These are phyloP conservation scores for Dunckerocampus dactyliophorus DNA, from an alignment of 2,113 vertebrate genomes.

Conservation along the genomic window DNA sequence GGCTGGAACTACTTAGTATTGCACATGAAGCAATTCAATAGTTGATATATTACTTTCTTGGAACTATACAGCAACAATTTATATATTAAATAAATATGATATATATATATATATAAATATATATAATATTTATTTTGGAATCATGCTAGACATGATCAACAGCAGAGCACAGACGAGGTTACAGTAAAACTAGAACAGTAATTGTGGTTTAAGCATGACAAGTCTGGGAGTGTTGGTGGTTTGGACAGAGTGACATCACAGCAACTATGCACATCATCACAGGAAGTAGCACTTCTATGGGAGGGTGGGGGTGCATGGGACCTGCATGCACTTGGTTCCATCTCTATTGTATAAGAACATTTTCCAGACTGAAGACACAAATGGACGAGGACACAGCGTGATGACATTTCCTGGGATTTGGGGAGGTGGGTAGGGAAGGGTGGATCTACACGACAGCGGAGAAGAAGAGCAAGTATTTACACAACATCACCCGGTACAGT, in stretches of 20 bases:
- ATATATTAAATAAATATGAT: conserved; percentile 72
- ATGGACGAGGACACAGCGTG: background rate
- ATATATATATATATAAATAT: conserved; percentile 68
- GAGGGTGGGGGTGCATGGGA: conserved; percentile 41
- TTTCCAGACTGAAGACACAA: conserved; percentile 17
- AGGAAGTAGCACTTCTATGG: background rate
- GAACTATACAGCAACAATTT: conserved; percentile 71
- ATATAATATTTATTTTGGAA: conserved; percentile 65
- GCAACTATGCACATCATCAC: conserved; percentile 57
- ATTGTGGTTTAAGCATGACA: conserved; percentile 25
- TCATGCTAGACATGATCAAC: conserved; percentile 72
- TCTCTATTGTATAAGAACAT: conserved; percentile 15
- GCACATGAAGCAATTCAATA: conserved; percentile 75
- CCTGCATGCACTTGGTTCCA: conserved; percentile 56
- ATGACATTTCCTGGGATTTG: conserved; percentile 5
- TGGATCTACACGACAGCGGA: too few relatives aligned
- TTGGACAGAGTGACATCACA: conserved; percentile 54
- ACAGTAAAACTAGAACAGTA: conserved; percentile 71
- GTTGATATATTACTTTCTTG: conserved; percentile 44
- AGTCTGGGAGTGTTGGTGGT: conserved; percentile 31
- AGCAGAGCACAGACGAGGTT: conserved; percentile 71
- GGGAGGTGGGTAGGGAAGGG: background rate
- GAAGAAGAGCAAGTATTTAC: conserved; percentile 44
- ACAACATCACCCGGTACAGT: conserved; percentile 44
- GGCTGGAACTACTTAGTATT: conserved; percentile 67